These are phyloP conservation scores for Campoletis raptor DNA, from an alignment of 2,888 invertebrate species.

Conservation along the genomic window DNA sequence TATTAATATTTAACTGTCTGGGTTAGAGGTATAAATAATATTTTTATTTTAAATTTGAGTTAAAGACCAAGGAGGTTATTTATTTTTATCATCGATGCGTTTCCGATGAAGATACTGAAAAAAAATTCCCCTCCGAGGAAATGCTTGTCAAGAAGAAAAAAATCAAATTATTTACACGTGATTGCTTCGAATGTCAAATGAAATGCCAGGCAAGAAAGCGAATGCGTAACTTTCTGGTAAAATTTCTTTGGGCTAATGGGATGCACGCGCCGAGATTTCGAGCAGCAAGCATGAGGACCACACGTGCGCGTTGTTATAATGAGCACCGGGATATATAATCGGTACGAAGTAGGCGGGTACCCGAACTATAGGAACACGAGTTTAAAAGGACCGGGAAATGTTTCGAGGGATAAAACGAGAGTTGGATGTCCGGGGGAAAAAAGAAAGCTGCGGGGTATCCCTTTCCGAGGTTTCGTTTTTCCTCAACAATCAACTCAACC, in stretches of 20 bases:
- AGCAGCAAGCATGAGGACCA: constrained; percentile 80
- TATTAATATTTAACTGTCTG: not conserved
- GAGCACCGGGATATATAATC: constrained; percentile 74
- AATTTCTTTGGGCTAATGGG: constrained; percentile 80
- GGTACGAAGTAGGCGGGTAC: constrained; percentile 76
- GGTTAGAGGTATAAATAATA: not conserved
- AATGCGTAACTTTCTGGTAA: constrained; percentile 43
- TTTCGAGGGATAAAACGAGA: constrained; percentile 12
- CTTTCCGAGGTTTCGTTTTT: constrained; percentile 61
- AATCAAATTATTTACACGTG: constrained; percentile 52
- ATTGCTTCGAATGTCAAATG: constrained; percentile 60
- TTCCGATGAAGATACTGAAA: constrained; percentile 9
- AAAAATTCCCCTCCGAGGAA: constrained; percentile 19
- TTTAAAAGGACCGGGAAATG: constrained; percentile 43
- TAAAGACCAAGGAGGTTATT: not conserved
- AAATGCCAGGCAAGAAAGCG: not conserved
- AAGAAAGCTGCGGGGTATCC: constrained; percentile 41
- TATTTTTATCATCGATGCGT: constrained; percentile 11
- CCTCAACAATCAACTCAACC: constrained; percentile 65
- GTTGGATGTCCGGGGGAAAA: constrained; percentile 16
- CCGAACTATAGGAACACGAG: constrained; percentile 11
- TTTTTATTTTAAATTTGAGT: not conserved
- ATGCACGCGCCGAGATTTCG: constrained; percentile 78
- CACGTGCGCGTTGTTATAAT: constrained; percentile 79
- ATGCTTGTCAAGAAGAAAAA: constrained; percentile 27